Conservation (phyloP, 2,797 vertebrate genomes). For the Leucoraja ocellata region DNA sequence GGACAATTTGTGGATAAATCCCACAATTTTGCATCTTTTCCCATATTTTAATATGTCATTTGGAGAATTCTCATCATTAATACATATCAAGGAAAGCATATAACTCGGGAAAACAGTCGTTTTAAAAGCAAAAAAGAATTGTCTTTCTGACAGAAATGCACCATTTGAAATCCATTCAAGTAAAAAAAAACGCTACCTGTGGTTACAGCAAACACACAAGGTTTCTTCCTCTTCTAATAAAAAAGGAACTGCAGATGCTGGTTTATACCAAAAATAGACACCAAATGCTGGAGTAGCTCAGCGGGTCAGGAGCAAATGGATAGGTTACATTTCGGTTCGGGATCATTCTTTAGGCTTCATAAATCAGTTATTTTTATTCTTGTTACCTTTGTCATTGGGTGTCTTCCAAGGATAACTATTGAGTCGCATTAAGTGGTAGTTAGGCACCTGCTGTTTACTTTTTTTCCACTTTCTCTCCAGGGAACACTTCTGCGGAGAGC, state of each 20-base stretch:
- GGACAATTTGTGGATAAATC: background rate
- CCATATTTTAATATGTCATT: background rate
- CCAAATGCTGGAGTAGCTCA: no score
- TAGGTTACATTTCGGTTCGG: no score
- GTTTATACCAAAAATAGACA: no score
- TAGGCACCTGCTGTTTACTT: background rate
- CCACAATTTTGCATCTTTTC: background rate
- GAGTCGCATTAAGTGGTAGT: background rate
- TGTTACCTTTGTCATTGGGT: background rate
- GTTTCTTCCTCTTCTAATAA: no score
- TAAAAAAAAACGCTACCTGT: background rate
- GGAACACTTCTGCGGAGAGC: constrained; percentile 83
- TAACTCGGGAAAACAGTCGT: background rate
- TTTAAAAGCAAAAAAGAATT: background rate
- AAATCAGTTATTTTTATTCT: background rate
- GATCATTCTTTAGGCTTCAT: no score
- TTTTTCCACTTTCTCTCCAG: constrained; percentile 52
- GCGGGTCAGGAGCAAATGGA: no score
- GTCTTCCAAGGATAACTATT: background rate
- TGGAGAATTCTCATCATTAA: no score
- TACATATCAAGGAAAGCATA: no score
- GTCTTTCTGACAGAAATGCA: background rate
- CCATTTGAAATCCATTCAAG: background rate
- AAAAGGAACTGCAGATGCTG: no score
- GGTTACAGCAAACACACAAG: background rate